These are phyloP conservation scores for Malurus leucopterus DNA, from an alignment of 2,797 vertebrate species.

Conservation along the genomic window DNA sequence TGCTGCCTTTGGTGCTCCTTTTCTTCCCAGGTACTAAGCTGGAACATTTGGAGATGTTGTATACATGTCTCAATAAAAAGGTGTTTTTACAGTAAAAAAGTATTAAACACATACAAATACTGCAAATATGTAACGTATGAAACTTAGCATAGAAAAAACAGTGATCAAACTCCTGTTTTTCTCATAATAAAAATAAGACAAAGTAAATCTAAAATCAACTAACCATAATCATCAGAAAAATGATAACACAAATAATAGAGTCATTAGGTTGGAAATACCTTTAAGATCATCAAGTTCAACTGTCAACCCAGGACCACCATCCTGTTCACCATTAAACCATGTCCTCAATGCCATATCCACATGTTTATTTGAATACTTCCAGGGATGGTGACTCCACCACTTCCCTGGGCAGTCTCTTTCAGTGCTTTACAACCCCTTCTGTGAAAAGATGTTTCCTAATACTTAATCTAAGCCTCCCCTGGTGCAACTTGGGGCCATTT, in stretches of 20 bases:
- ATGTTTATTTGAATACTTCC: background rate
- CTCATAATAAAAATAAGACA: background rate
- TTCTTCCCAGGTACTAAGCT: background rate
- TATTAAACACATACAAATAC: background rate
- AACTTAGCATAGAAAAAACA: background rate
- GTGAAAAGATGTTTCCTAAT: background rate
- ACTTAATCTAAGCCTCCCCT: background rate
- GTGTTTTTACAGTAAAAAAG: background rate
- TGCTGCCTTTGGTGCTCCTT: background rate
- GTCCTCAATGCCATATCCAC: background rate
- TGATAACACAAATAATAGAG: background rate
- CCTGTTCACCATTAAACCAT: background rate
- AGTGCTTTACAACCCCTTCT: background rate
- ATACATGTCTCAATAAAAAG: background rate
- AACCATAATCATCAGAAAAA: background rate
- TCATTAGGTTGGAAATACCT: background rate
- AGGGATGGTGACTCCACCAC: background rate
- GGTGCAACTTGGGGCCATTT: background rate
- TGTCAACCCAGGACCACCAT: background rate
- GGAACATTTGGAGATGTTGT: background rate
- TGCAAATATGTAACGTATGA: background rate
- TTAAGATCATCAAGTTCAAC: background rate
- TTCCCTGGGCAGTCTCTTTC: background rate
- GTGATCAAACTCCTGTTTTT: background rate
- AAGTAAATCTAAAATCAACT: background rate